Evolutionary conservation across 2,113 vertebrate genomes (phyloP).

Genomic region (Cisticola juncidis): DNA sequence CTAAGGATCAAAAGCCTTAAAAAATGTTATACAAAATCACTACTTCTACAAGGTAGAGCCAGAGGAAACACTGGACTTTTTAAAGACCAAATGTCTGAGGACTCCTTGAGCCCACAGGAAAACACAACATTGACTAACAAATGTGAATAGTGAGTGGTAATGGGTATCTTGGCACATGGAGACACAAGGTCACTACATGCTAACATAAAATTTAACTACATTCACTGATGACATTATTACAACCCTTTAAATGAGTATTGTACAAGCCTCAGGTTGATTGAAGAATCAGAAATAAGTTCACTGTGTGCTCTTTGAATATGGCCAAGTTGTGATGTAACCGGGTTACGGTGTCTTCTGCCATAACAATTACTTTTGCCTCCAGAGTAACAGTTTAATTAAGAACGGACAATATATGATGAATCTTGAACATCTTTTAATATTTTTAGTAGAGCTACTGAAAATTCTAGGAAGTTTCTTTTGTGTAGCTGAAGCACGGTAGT

Average conservation of each 20-base stretch:
- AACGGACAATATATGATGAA: background rate
- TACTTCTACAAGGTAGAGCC: background rate
- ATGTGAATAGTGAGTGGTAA: background rate
- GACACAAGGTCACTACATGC: background rate
- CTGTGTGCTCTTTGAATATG: background rate
- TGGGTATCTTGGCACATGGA: background rate
- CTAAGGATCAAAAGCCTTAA: background rate
- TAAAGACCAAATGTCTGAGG: background rate
- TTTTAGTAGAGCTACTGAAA: background rate
- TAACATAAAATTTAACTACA: background rate
- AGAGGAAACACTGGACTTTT: background rate
- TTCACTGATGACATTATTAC: background rate
- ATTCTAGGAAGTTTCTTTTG: background rate
- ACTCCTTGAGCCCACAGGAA: background rate
- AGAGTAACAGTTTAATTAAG: background rate
- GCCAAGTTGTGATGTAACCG: background rate
- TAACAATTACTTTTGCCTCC: background rate
- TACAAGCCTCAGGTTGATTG: background rate
- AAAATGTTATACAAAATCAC: background rate
- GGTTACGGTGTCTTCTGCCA: background rate
- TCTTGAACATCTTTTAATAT: background rate
- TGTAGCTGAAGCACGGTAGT: background rate
- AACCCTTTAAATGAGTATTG: background rate
- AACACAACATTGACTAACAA: background rate
- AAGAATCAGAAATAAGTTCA: background rate